These are phyloP conservation scores for Muricea muricata DNA, from an alignment of 92 coral and sea anemone species.

Conservation along the genomic window DNA sequence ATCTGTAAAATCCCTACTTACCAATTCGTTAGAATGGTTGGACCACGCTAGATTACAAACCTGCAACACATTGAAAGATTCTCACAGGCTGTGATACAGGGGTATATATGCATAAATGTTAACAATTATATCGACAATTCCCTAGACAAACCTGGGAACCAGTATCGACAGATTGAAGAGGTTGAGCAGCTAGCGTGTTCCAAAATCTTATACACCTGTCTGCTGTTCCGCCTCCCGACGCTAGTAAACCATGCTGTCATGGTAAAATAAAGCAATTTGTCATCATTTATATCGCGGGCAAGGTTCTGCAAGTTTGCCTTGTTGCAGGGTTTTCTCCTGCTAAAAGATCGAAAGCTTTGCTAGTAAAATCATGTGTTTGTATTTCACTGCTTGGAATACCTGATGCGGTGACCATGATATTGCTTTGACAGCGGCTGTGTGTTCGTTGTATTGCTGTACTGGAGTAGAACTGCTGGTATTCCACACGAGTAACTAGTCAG, in stretches of 20 bases:
- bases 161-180: slow-evolving; percentile 97
- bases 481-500: slow-evolving; percentile 73
- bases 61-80: slow-evolving; percentile 42
- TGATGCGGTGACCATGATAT: slow-evolving; percentile 99
- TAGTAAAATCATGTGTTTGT: background rate
- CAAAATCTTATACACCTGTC: slow-evolving; percentile 95
- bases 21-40: slow-evolving; percentile 97
- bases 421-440: slow-evolving; percentile 98
- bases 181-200: slow-evolving; percentile 96
- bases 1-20: slow-evolving; percentile 50
- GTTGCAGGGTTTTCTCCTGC: too few species aligned
- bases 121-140: background rate
- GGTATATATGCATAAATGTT: too few species aligned
- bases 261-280: background rate
- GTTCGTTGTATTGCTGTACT: slow-evolving; percentile 95
- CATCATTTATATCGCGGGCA: too few species aligned
- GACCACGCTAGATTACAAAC: slow-evolving; percentile 99
- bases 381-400: slow-evolving; percentile 49
- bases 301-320: too few species aligned
- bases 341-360: too few species aligned
- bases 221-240: slow-evolving; percentile 99
- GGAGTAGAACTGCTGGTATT: slow-evolving; percentile 78
- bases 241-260: slow-evolving; percentile 87
- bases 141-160: slow-evolving; percentile 86
- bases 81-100: too few species aligned